Evolutionary conservation across 2,888 invertebrate species (phyloP).

Genomic region (Pollenia griseotomentosa): DNA sequence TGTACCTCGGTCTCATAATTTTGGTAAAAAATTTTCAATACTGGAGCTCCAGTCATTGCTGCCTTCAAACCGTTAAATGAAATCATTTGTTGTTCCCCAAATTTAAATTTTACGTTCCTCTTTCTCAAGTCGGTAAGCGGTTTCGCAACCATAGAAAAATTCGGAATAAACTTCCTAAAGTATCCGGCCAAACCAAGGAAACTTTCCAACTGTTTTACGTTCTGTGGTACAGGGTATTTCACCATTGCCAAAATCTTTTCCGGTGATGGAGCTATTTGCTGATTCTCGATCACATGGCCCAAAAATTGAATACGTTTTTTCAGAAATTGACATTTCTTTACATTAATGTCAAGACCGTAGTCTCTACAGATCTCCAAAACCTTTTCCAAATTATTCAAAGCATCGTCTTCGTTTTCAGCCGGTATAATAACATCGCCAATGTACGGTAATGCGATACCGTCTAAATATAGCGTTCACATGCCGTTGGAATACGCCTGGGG

Average conservation of each 20-base stretch:
- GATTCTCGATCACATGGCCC: slow-evolving; percentile 53
- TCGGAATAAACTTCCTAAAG: slow-evolving; percentile 28
- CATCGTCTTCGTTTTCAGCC: too few relatives aligned
- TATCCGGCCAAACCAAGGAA: slow-evolving; percentile 74
- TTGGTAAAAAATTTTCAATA: slow-evolving; percentile 57
- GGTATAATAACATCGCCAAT: too few relatives aligned
- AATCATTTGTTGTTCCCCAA: slow-evolving; percentile 20
- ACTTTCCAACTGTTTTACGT: slow-evolving; percentile 75
- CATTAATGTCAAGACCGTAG: too few relatives aligned
- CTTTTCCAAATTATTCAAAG: too few relatives aligned
- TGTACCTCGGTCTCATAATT: slow-evolving; percentile 58
- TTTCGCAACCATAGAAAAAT: slow-evolving; percentile 61
- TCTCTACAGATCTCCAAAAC: too few relatives aligned
- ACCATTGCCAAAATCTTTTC: slow-evolving; percentile 75
- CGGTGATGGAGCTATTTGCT: slow-evolving; percentile 73
- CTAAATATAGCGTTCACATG: too few relatives aligned
- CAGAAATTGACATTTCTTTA: too few relatives aligned
- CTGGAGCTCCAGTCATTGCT: slow-evolving; percentile 61
- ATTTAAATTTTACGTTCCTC: slow-evolving; percentile 43
- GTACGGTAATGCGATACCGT: too few relatives aligned
- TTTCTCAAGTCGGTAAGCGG: slow-evolving; percentile 58
- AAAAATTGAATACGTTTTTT: too few relatives aligned
- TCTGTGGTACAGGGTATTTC: slow-evolving; percentile 75
- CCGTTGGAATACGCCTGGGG: too few relatives aligned
- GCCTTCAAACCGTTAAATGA: slow-evolving; percentile 70